Conservation (phyloP, 2,113 vertebrate species). For the Ochotona curzoniae region DNA sequence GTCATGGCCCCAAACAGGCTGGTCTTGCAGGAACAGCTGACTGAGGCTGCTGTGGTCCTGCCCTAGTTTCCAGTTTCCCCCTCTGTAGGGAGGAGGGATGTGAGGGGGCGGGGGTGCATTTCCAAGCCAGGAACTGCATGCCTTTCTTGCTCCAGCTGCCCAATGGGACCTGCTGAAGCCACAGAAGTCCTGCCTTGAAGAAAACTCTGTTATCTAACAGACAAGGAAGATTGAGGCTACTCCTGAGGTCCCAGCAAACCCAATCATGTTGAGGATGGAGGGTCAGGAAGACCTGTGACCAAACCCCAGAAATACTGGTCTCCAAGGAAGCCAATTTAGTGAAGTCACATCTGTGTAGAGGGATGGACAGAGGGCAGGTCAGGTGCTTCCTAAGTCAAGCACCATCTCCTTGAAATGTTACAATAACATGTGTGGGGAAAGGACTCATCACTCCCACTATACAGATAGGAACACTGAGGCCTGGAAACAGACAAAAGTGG, state of each 20-base stretch:
- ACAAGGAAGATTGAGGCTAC: background rate
- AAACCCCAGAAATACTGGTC: background rate
- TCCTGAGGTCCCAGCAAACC: background rate
- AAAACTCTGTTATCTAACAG: background rate
- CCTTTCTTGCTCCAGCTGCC: background rate
- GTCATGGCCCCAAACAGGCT: background rate
- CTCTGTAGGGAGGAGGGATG: background rate
- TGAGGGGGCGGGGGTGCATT: too few species aligned
- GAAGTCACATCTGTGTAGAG: background rate
- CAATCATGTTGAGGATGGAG: background rate
- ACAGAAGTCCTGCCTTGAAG: background rate
- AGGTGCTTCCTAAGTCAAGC: background rate
- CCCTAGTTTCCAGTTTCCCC: background rate
- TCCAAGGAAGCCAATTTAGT: background rate
- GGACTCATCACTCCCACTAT: accelerated
- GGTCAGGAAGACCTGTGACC: background rate
- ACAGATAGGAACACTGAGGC: background rate
- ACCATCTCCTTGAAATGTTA: background rate
- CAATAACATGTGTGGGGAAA: accelerated
- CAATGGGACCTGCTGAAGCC: conserved; percentile 37
- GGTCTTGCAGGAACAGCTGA: background rate
- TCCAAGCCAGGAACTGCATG: background rate
- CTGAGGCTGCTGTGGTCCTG: background rate
- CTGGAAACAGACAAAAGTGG: background rate
- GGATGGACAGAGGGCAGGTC: too few species aligned